phyloP scores from a whole-genome alignment of 2,888 invertebrate species.

The Auanema sp. region DNA sequence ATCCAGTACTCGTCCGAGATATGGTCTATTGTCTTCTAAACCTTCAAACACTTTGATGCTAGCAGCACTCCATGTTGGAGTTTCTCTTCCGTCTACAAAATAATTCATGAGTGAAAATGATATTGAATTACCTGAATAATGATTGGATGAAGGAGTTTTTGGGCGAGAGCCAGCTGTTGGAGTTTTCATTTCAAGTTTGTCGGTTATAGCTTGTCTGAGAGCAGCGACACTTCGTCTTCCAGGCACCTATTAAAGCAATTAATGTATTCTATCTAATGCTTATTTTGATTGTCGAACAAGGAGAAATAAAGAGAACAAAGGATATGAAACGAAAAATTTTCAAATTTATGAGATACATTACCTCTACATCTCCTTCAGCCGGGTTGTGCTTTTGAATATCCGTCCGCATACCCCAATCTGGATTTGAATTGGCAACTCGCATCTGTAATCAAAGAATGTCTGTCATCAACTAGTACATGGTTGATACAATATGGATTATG shows the following conservation, averaged over 20 bases:
- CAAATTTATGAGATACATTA: background rate
- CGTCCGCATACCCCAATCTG: conserved; percentile 18
- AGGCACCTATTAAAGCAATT: conserved; percentile 9
- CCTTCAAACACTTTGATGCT: conserved; percentile 34
- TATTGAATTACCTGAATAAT: conserved; percentile 1
- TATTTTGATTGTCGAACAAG: background rate
- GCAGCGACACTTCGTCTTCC: conserved; percentile 30
- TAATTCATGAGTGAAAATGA: background rate
- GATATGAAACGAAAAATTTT: background rate
- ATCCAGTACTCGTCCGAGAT: conserved; percentile 37
- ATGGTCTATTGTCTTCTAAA: conserved; percentile 29
- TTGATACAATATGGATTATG: background rate
- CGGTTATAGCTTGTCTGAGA: conserved; percentile 31
- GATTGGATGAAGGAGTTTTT: conserved; percentile 2
- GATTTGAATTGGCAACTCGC: conserved; percentile 9
- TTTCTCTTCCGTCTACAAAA: conserved; percentile 3
- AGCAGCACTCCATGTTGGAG: conserved; percentile 24
- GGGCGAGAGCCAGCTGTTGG: conserved; percentile 10
- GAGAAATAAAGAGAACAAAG: background rate
- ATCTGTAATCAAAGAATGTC: conserved; percentile 11
- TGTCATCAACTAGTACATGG: conserved; percentile 3
- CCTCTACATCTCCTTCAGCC: conserved; percentile 27
- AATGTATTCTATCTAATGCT: conserved; percentile 1
- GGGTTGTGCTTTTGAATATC: conserved; percentile 18
- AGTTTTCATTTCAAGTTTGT: conserved; percentile 37